phyloP scores from a whole-genome alignment of 37 sponge, comb jelly and placozoan species.

The Mnemiopsis leidyi region DNA sequence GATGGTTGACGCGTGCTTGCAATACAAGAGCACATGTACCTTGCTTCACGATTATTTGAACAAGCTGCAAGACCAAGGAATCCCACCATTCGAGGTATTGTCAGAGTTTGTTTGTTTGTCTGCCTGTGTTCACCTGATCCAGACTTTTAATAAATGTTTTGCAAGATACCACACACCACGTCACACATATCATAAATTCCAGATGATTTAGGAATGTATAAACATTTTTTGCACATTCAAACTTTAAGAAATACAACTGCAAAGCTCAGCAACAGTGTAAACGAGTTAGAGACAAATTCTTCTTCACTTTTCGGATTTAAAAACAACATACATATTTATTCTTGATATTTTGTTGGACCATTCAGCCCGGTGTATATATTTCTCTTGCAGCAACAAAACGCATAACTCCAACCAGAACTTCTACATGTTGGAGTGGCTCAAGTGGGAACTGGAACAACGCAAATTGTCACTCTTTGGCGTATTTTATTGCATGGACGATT shows the following conservation, averaged over 20 bases:
- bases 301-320: too few species aligned
- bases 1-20: constrained; percentile 42
- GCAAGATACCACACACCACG: too few species aligned
- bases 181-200: background rate
- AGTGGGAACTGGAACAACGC: constrained; percentile 54
- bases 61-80: background rate
- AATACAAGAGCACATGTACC: constrained; percentile 31
- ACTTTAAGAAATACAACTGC: constrained; percentile 61
- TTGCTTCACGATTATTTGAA: background rate
- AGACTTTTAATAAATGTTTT: too few species aligned
- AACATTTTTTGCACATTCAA: constrained; percentile 18
- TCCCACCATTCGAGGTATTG: background rate
- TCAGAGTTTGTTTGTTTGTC: too few species aligned
- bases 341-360: too few species aligned
- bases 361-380: too few species aligned
- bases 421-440: background rate
- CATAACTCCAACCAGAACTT: background rate
- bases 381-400: too few species aligned
- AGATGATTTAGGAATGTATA: constrained; percentile 34
- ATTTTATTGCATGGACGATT: too few species aligned
- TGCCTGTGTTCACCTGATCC: too few species aligned
- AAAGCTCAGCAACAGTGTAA: constrained; percentile 64
- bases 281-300: constrained; percentile 38
- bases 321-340: too few species aligned
- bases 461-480: too few species aligned